Evolutionary conservation across 2,888 invertebrate species (phyloP).

Genomic region (Petrolisthes manimaculis): DNA sequence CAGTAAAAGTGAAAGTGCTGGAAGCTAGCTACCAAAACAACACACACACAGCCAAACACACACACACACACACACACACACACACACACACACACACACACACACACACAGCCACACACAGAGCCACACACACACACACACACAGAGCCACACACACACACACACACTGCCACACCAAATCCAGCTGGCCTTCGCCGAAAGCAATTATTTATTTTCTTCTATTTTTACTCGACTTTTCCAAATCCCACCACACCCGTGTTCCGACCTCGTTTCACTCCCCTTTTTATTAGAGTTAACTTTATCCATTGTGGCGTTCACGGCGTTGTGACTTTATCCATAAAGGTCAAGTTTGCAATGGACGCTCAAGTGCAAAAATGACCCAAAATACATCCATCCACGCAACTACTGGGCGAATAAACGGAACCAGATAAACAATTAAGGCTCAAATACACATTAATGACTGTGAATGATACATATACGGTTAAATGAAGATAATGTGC

Average conservation of each 20-base stretch:
- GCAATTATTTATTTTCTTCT: not conserved
- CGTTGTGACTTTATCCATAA: not conserved
- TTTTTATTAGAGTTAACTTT: not conserved
- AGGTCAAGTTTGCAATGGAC: not conserved
- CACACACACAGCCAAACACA: not conserved
- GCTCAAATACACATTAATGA: no score
- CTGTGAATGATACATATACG: no score
- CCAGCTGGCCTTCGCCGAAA: not conserved
- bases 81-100: not conserved
- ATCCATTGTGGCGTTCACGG: conserved; percentile 1
- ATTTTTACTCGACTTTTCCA: not conserved
- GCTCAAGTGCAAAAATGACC: not conserved
- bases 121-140: not conserved
- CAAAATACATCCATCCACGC: no score
- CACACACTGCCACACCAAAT: not conserved
- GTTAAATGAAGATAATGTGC: no score
- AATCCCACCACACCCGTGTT: not conserved
- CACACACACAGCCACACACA: not conserved
- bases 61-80: not conserved
- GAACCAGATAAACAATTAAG: no score
- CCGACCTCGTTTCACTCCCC: not conserved
- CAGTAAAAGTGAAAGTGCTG: not conserved
- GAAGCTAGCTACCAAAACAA: not conserved
- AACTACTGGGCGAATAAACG: no score
- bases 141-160: not conserved